Percentiles rank a stretch among this genome's conserved stretches.
Conservation (phyloP, 2,888 invertebrate genomes). For the Drosophila mettleri region DNA sequence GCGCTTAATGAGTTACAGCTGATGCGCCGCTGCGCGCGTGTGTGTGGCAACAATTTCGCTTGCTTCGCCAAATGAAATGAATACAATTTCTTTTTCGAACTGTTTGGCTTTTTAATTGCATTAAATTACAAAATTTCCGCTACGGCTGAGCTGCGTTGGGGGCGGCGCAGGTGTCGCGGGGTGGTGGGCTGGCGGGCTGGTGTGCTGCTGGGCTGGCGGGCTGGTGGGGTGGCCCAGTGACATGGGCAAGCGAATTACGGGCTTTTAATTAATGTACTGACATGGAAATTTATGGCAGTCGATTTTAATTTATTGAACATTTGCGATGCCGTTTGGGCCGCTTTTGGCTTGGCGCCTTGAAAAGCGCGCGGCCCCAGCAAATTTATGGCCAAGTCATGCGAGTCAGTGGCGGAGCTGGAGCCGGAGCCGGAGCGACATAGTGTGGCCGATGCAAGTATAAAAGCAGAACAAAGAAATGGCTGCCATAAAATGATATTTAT, state of each 20-base stretch:
- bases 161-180: neutral
- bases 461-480: slow-evolving; percentile 56
- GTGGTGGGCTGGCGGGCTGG: slow-evolving; percentile 6
- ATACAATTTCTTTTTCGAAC: slow-evolving; percentile 20
- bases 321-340: slow-evolving; percentile 39
- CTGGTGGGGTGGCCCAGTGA: slow-evolving; percentile 30
- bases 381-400: slow-evolving; percentile 67
- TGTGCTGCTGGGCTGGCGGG: slow-evolving; percentile 19
- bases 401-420: slow-evolving; percentile 25
- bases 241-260: slow-evolving; percentile 70
- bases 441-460: slow-evolving; percentile 10
- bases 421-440: slow-evolving; percentile 8
- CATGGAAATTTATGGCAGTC: slow-evolving; percentile 80
- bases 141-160: slow-evolving; percentile 11
- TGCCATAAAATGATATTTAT: slow-evolving; percentile 78
- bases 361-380: slow-evolving; percentile 33
- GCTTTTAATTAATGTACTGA: slow-evolving; percentile 82
- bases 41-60: slow-evolving; percentile 2
- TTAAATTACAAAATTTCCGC: slow-evolving; percentile 56
- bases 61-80: slow-evolving; percentile 9
- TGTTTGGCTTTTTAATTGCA: slow-evolving; percentile 62
- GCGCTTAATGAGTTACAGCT: neutral
- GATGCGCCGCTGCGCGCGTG: slow-evolving; percentile 1
- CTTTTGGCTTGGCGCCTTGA: slow-evolving; percentile 49
- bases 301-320: slow-evolving; percentile 80